These are phyloP conservation scores for Peribatodes rhomboidaria DNA, from an alignment of 2,888 invertebrate genomes.

Conservation along the genomic window DNA sequence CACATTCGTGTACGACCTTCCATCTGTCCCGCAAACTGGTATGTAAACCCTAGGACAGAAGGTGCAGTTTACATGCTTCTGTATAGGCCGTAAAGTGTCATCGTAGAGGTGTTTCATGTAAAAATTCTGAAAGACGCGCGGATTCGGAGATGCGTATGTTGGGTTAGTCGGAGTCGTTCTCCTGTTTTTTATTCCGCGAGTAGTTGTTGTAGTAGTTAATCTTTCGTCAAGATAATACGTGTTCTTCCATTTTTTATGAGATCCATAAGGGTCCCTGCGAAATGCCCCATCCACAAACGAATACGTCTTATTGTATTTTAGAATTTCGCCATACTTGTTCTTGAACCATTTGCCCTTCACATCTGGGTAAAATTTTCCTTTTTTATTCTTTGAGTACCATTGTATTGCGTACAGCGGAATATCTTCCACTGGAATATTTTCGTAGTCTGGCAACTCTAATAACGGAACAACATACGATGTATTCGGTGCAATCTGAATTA, in stretches of 20 bases:
- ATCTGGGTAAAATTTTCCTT: neutral
- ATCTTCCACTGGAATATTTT: no score
- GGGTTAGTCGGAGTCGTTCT: accelerated
- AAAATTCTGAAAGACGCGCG: conserved; percentile 2
- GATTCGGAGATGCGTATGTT: no score
- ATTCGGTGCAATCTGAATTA: no score
- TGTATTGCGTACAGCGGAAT: neutral
- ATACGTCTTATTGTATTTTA: neutral
- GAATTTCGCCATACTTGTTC: neutral
- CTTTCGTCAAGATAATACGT: no score
- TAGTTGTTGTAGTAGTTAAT: neutral
- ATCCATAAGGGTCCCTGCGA: neutral
- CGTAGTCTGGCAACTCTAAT: no score
- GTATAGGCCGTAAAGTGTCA: neutral
- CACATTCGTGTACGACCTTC: conserved; percentile 3
- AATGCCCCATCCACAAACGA: neutral
- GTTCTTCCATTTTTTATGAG: neutral
- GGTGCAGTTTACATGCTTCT: neutral
- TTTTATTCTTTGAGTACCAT: neutral
- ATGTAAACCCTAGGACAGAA: conserved; percentile 7
- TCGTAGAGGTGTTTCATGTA: conserved; percentile 3
- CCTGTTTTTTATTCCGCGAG: neutral
- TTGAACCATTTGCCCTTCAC: neutral
- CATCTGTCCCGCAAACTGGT: conserved; percentile 11
- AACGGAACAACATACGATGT: no score